phyloP scores from a whole-genome alignment of 1,140 invertebrate genomes.

The Pseudoatta argentina region DNA sequence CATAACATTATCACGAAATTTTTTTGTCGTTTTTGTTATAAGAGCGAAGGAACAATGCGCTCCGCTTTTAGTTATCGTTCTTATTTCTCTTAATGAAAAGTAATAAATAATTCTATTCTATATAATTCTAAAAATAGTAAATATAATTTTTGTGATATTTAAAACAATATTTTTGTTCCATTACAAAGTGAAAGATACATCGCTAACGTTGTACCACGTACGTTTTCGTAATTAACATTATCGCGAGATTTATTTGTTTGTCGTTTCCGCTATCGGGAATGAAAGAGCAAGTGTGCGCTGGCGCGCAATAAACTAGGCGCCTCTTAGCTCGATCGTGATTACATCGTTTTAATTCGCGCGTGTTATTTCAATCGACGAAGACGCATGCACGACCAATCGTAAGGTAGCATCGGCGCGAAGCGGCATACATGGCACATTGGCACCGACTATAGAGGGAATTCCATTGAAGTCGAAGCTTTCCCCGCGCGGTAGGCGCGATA shows the following conservation, averaged over 20 bases:
- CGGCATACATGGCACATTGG: neutral
- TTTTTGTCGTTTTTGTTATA: no score
- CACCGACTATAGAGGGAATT: slow-evolving; percentile 65
- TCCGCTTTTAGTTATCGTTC: neutral
- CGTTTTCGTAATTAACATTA: neutral
- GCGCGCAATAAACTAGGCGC: neutral
- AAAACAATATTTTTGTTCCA: neutral
- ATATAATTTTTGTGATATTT: neutral
- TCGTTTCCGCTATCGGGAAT: neutral
- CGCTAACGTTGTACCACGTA: no score
- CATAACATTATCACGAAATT: no score
- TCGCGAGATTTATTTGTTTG: slow-evolving; percentile 6
- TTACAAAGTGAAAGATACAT: neutral
- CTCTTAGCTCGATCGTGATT: slow-evolving; percentile 22
- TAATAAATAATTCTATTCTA: no score
- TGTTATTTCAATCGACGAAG: slow-evolving; percentile 43
- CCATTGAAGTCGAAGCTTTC: slow-evolving; percentile 71
- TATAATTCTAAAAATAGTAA: no score
- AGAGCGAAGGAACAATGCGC: no score
- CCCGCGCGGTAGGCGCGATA: slow-evolving; percentile 37
- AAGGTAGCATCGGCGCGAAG: slow-evolving; percentile 43
- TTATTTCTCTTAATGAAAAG: slow-evolving; percentile 3
- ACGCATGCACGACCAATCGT: slow-evolving; percentile 28
- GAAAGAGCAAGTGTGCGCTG: neutral
- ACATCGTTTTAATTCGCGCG: slow-evolving; percentile 28